Evolutionary conservation across 2,797 vertebrate species (phyloP).

Genomic region (Rhinichthys osculus): DNA sequence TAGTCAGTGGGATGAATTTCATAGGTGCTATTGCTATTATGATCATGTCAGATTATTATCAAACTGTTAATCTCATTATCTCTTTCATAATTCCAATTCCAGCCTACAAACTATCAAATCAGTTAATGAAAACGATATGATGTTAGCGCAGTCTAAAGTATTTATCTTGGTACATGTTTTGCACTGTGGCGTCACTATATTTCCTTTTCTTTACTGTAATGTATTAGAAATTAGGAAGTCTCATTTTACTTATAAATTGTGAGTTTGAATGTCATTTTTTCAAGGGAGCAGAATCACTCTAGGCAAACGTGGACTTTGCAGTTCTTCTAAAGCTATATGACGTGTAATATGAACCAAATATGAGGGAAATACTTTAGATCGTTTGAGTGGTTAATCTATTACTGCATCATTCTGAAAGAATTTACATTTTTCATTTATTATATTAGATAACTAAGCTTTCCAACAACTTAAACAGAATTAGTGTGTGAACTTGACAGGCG

Average conservation of each 20-base stretch:
- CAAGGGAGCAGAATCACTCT: background rate
- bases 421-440: background rate
- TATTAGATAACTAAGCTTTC: conserved; percentile 12
- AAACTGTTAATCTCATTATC: background rate
- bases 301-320: background rate
- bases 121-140: background rate
- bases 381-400: background rate
- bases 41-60: background rate
- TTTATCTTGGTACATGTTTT: background rate
- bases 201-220: background rate
- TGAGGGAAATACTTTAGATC: background rate
- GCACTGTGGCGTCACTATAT: background rate
- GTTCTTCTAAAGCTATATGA: background rate
- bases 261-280: background rate
- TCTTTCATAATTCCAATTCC: background rate
- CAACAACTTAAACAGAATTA: background rate
- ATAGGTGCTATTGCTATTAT: background rate
- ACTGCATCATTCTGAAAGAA: background rate
- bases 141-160: background rate
- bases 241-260: background rate
- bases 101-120: background rate
- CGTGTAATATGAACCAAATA: background rate
- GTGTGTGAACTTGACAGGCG: background rate
- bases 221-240: background rate
- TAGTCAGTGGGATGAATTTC: background rate